Conservation (phyloP, 2,113 vertebrate genomes). For the Alethe diademata region DNA sequence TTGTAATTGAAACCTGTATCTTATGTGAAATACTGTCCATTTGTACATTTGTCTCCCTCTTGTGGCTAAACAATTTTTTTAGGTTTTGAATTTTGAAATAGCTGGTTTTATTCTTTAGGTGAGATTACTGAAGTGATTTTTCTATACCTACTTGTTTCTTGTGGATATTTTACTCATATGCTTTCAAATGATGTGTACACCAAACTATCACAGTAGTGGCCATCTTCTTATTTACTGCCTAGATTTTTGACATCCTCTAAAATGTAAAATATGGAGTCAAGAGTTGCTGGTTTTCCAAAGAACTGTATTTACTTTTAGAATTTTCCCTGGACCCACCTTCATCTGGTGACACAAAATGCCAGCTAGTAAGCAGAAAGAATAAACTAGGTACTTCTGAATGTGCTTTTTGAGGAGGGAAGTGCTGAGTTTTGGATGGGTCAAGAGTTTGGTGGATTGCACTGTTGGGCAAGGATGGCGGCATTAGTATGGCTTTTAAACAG, state of each 20-base stretch:
- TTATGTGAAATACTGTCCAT: neutral
- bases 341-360: neutral
- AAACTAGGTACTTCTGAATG: neutral
- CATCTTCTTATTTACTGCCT: neutral
- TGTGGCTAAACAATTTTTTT: neutral
- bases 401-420: neutral
- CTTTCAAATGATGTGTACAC: neutral
- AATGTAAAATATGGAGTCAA: neutral
- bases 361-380: neutral
- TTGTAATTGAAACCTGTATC: neutral
- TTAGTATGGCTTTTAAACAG: neutral
- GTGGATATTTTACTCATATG: neutral
- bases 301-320: neutral
- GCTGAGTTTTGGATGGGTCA: neutral
- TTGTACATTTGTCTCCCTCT: constrained; percentile 44
- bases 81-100: neutral
- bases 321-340: neutral
- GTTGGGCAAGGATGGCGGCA: neutral
- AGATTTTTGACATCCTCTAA: neutral
- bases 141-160: neutral
- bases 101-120: neutral
- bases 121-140: neutral
- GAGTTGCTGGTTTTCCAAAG: neutral
- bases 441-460: neutral
- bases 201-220: neutral